Conservation (phyloP, 2,797 vertebrate genomes). For the Urocyon cinereoargenteus region DNA sequence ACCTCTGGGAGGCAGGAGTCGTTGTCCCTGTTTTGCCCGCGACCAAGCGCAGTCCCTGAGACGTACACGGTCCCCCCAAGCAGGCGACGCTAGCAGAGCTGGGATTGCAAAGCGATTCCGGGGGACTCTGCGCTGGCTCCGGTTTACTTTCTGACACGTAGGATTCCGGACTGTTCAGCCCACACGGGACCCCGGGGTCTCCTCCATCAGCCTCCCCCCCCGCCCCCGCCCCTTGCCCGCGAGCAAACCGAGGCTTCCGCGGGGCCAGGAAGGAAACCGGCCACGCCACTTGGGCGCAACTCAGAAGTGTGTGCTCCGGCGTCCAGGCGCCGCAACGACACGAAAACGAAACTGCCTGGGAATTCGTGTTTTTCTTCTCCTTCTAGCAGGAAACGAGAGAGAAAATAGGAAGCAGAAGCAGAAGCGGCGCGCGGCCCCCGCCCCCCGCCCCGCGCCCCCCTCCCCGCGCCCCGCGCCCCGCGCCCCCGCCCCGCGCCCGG, state of each 20-base stretch:
- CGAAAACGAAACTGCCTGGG: conserved; percentile 72
- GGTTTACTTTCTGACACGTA: not conserved
- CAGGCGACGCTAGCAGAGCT: not conserved
- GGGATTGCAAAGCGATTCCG: not conserved
- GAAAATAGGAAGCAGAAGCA: conserved; percentile 75
- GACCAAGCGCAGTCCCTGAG: not conserved
- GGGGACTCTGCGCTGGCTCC: not conserved
- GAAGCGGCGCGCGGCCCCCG: not conserved
- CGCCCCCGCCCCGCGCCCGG: not conserved
- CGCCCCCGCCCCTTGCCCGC: not conserved
- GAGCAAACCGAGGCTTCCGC: not conserved
- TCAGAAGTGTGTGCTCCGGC: not conserved
- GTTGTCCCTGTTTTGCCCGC: not conserved
- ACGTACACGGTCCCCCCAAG: not conserved
- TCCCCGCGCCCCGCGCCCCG: too few species aligned
- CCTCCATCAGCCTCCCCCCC: not conserved
- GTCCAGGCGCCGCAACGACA: not conserved
- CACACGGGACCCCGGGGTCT: not conserved
- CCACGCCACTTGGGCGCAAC: conserved; percentile 28
- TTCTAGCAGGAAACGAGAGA: conserved; percentile 57
- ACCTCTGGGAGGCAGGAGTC: not conserved
- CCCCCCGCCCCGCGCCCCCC: too few species aligned
- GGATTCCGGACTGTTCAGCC: not conserved
- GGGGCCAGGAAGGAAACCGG: not conserved
- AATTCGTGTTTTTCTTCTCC: conserved; percentile 48